Evolutionary conservation across 2,888 invertebrate genomes (phyloP), one percentile per base, ranked within the genome.

Genomic region (Sepioteuthis lessoniana): DNA sequence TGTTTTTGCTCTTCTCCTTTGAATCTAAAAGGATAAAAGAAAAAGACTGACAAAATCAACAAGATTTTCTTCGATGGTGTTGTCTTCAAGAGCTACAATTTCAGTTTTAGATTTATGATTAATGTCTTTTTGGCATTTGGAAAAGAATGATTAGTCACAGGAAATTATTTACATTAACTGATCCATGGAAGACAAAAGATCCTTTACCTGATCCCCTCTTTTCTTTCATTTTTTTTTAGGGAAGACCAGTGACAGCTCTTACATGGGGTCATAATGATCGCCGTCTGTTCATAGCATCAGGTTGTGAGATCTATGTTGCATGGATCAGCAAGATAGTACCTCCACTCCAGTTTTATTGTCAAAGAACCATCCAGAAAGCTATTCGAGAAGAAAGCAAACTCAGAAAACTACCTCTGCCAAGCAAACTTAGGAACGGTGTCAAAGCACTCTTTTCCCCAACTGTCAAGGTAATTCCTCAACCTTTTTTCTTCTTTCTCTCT

Each of bases 261-360:
- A 99, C 99, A 21, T 99, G 99, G 99, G 99, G 99, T 50, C 99
- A 99, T 98, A 99, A 99, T 97, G 99, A 99, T 97, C 98, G 99
- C 95, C 98, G 99, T 50, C 98, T 99, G 95, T 99, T 99, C 97
- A 98, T 99, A 95, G 99, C 99, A 10, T 98, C 98, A 8, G 99
- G 99, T 31, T 98, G 98, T 93, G 98, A 98, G 96, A 96, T 97
- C 98, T 99, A 99, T 97, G 98, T 99, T 95, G 99, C 99, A 91
- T 99, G 99, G 98, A 98, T 99, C 94, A 98, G 98, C 96, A 98
- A 99, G 95, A 98, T 98, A 94, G 98, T 99, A 95, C 99, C 99
- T 94, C 98, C 99, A 94, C 97, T 99, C 95, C 99, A 99, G 97
- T 98, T 99, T 96, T 97, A 99, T 95, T 99, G 99, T 96, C 98